These are phyloP conservation scores for Panagrolaimus sp. DNA, from an alignment of 1,140 invertebrate species.

Conservation along the genomic window DNA sequence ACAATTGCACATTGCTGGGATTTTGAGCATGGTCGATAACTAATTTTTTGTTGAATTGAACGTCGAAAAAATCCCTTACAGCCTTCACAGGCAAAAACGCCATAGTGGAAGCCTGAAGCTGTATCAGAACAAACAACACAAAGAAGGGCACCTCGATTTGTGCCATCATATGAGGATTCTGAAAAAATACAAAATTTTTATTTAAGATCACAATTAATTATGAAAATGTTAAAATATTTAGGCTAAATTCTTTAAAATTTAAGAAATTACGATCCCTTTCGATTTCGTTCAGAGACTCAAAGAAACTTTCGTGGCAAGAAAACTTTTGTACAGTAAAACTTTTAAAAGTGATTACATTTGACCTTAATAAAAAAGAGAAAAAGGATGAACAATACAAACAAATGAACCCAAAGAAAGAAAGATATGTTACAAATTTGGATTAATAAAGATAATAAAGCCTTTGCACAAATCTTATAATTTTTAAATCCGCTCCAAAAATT, in stretches of 20 bases:
- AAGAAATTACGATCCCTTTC: too few relatives aligned
- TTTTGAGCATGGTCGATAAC: conserved; percentile 92
- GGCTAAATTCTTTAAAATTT: neutral
- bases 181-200: neutral
- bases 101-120: conserved; percentile 97
- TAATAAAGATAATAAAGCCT: too few relatives aligned
- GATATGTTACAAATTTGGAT: too few relatives aligned
- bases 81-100: conserved; percentile 96
- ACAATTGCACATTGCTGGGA: conserved; percentile 94
- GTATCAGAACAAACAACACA: conserved; percentile 99
- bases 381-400: too few relatives aligned
- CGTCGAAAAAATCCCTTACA: conserved; percentile 83
- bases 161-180: neutral
- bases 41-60: conserved; percentile 94
- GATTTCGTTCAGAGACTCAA: too few relatives aligned
- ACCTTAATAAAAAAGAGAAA: too few relatives aligned
- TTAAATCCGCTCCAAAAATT: too few relatives aligned
- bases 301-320: too few relatives aligned
- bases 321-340: too few relatives aligned
- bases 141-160: conserved; percentile 63
- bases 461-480: too few relatives aligned
- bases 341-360: too few relatives aligned
- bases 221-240: neutral
- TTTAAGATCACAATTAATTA: neutral
- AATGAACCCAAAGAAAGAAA: too few relatives aligned